phyloP scores from a whole-genome alignment of 2,797 vertebrate species.

The Tenualosa thibaudeaui region DNA sequence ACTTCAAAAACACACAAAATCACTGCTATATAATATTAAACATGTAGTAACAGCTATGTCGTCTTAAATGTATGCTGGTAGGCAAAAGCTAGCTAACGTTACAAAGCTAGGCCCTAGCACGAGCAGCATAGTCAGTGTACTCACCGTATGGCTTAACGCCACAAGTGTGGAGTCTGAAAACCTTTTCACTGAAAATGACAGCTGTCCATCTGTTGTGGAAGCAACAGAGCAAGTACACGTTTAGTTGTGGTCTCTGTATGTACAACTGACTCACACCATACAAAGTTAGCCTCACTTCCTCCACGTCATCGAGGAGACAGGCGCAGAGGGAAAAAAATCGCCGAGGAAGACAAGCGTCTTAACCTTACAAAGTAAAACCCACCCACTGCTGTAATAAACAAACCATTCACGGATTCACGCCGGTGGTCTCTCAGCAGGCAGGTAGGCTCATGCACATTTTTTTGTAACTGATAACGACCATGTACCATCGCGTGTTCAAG shows the following conservation, averaged over 20 bases:
- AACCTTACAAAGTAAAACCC: background rate
- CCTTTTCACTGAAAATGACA: background rate
- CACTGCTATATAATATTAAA: background rate
- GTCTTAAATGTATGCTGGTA: background rate
- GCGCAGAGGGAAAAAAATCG: background rate
- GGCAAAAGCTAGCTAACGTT: background rate
- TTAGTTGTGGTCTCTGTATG: background rate
- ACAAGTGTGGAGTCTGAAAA: conserved; percentile 17
- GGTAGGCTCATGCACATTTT: background rate
- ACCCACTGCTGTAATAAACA: background rate
- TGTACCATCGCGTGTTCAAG: background rate
- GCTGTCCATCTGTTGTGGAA: background rate
- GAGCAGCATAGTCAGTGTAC: background rate
- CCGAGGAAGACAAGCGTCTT: background rate
- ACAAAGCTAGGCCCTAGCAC: background rate
- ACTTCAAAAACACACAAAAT: background rate
- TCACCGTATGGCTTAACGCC: conserved; percentile 19
- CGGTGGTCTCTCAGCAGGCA: background rate
- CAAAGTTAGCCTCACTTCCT: conserved; percentile 43
- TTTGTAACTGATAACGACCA: no score
- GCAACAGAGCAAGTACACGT: background rate
- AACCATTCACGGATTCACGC: background rate
- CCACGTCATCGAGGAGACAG: conserved; percentile 37
- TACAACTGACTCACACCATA: background rate
- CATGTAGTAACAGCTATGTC: background rate